Conservation (phyloP, 2,797 vertebrate species). For the Periophthalmus magnuspinnatus region DNA sequence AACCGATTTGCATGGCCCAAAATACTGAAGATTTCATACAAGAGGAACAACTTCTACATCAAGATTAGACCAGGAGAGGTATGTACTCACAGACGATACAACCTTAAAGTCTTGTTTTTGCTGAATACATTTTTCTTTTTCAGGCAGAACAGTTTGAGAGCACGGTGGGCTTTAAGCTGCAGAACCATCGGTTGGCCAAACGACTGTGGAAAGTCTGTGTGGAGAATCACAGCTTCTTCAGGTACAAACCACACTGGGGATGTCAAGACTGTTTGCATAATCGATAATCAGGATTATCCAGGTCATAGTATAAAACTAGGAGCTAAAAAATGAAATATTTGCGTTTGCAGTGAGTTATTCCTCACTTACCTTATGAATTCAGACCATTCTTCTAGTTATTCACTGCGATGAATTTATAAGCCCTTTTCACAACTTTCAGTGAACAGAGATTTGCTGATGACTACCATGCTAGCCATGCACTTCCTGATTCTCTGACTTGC, state of each 20-base stretch:
- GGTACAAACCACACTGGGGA: slow-evolving; percentile 71
- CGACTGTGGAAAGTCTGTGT: slow-evolving; percentile 98
- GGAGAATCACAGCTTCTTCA: slow-evolving; percentile 98
- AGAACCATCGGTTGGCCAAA: slow-evolving; percentile 94
- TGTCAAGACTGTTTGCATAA: no score
- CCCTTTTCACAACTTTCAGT: no score
- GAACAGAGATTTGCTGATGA: no score
- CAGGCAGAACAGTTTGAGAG: slow-evolving; percentile 98
- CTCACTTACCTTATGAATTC: no score
- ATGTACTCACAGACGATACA: not conserved
- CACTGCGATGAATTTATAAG: no score
- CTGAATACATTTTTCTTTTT: slow-evolving; percentile 30
- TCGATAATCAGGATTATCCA: no score
- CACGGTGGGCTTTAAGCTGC: slow-evolving; percentile 97
- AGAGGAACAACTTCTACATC: slow-evolving; percentile 97
- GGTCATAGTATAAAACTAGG: no score
- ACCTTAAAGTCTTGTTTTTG: not conserved
- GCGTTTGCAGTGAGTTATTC: no score
- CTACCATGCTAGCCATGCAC: no score
- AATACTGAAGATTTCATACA: slow-evolving; percentile 98
- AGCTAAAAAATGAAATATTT: no score
- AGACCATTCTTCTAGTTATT: no score
- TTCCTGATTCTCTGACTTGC: no score
- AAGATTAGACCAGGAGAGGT: slow-evolving; percentile 99
- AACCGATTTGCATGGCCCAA: slow-evolving; percentile 99